Evolutionary conservation across 2,888 invertebrate genomes (phyloP).

Genomic region (Xylota sylvarum): DNA sequence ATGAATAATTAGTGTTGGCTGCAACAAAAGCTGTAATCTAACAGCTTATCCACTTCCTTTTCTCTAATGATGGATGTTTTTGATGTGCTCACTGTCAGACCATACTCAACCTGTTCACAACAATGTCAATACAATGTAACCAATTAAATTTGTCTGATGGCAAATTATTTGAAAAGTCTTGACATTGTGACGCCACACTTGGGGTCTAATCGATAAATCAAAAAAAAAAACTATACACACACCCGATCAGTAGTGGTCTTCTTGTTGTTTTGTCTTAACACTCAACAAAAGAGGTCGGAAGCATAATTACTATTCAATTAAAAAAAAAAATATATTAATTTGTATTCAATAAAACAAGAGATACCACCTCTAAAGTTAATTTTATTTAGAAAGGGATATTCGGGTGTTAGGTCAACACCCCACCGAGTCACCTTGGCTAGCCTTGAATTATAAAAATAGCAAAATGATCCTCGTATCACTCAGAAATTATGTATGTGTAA

Average conservation of each 20-base stretch:
- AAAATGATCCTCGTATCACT: not conserved
- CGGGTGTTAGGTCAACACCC: constrained; percentile 36
- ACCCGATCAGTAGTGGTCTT: not conserved
- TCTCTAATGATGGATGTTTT: not conserved
- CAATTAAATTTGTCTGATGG: constrained; percentile 1
- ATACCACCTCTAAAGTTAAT: not conserved
- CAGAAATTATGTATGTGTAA: not conserved
- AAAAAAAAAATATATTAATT: not conserved
- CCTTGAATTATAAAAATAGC: constrained; percentile 13
- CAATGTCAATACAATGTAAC: constrained; percentile 29
- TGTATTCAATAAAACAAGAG: not conserved
- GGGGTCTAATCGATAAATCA: constrained; percentile 27
- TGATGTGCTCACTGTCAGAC: not conserved
- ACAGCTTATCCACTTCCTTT: not conserved
- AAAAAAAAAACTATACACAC: not conserved
- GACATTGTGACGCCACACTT: constrained; percentile 24
- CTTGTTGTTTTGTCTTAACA: constrained; percentile 25
- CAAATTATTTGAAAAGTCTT: constrained; percentile 11
- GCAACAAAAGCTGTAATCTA: not conserved
- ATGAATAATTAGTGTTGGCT: not conserved
- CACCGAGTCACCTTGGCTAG: not conserved
- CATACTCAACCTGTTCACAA: not conserved
- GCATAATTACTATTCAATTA: not conserved
- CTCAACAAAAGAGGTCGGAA: constrained; percentile 31
- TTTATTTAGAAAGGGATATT: constrained; percentile 8